These are phyloP conservation scores for Channallabes apus DNA, from an alignment of 2,797 vertebrate species.

Conservation along the genomic window DNA sequence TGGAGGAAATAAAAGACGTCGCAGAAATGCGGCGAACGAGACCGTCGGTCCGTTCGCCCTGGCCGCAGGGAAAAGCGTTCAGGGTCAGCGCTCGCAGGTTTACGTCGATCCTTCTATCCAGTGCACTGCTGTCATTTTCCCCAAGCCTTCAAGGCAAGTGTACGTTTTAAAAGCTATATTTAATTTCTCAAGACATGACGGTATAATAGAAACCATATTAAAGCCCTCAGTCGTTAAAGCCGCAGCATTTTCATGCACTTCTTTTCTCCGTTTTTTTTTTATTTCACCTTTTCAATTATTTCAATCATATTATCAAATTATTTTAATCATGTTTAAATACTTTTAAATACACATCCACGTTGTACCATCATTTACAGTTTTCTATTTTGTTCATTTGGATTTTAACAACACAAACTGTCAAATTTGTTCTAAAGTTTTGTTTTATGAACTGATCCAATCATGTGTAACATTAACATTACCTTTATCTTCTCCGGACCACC, in stretches of 20 bases:
- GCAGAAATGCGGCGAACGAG: conserved; percentile 70
- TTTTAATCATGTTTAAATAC: neutral
- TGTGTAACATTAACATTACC: too few relatives aligned
- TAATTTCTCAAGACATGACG: conserved; percentile 29
- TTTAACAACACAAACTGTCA: neutral
- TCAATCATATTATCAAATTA: neutral
- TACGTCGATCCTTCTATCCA: conserved; percentile 59
- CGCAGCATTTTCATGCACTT: neutral
- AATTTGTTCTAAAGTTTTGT: neutral
- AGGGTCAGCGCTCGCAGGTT: conserved; percentile 73
- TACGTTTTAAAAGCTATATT: conserved; percentile 36
- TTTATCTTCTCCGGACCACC: neutral
- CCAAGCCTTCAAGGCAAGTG: conserved; percentile 57
- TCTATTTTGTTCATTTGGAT: neutral
- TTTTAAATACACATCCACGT: neutral
- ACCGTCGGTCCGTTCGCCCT: conserved; percentile 69
- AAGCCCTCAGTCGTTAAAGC: neutral
- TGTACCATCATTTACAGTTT: neutral
- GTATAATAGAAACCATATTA: neutral
- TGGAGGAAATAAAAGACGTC: conserved; percentile 90
- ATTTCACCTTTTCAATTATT: neutral
- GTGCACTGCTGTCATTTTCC: conserved; percentile 52
- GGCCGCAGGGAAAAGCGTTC: conserved; percentile 68
- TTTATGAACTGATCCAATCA: neutral
- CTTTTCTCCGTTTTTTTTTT: neutral